phyloP scores from a whole-genome alignment of 2,888 invertebrate species.

The Poecilus cupreus region DNA sequence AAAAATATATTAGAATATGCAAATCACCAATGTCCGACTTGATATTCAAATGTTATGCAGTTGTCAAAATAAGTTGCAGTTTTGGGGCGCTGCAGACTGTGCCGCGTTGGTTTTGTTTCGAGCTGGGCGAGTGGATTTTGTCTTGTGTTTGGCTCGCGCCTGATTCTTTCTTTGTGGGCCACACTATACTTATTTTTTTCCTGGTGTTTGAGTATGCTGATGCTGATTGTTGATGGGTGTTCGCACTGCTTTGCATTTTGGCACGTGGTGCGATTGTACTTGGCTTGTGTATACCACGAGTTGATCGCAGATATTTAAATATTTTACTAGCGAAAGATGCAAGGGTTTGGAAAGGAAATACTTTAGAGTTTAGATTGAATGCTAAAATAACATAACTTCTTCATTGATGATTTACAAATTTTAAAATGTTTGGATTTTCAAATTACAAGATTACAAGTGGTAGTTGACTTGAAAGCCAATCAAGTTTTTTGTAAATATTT shows the following conservation, averaged over 20 bases:
- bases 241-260: conserved; percentile 10
- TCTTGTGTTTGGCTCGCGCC: conserved; percentile 43
- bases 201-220: conserved; percentile 20
- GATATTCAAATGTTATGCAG: conserved; percentile 58
- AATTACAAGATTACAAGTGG: no score
- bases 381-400: no score
- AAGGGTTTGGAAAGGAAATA: background rate
- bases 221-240: conserved; percentile 19
- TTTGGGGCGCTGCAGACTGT: background rate
- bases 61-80: conserved; percentile 4
- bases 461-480: no score
- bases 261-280: conserved; percentile 15
- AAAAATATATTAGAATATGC: conserved; percentile 59
- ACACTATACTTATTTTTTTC: conserved; percentile 33
- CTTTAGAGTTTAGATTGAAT: no score
- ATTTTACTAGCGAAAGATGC: background rate
- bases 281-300: background rate
- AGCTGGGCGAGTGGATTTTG: conserved; percentile 4
- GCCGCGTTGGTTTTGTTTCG: background rate
- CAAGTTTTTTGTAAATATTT: no score
- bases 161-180: conserved; percentile 7
- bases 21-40: conserved; percentile 56
- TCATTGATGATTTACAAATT: background rate
- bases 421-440: no score
- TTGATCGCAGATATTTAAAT: conserved; percentile 28